phyloP scores from a whole-genome alignment of 2,797 vertebrate genomes.

The Chrysocyon brachyurus region DNA sequence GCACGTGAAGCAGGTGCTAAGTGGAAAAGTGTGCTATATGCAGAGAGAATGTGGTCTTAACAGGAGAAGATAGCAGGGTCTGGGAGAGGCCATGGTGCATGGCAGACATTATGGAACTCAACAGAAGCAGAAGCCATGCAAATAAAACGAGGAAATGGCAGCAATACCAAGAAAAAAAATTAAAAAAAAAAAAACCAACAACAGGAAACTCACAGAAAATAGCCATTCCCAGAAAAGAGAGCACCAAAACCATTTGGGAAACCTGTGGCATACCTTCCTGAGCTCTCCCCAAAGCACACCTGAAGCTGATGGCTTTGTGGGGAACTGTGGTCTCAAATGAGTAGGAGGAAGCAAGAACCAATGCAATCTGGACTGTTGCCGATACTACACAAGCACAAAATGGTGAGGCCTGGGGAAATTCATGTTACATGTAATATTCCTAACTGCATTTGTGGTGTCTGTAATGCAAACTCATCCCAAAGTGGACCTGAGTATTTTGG shows the following conservation, averaged over 20 bases:
- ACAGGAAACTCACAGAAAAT: not conserved
- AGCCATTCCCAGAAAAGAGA: not conserved
- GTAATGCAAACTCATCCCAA: not conserved
- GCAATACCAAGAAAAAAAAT: not conserved
- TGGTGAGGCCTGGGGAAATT: not conserved
- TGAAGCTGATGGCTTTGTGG: not conserved
- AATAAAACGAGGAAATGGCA: not conserved
- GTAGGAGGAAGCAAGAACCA: not conserved
- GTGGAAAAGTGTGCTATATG: not conserved
- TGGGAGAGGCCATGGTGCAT: not conserved
- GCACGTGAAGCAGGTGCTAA: not conserved
- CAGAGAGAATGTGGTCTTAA: not conserved
- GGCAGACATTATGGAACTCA: not conserved
- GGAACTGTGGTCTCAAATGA: not conserved
- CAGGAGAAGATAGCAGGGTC: not conserved
- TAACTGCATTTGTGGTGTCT: not conserved
- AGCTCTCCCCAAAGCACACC: not conserved
- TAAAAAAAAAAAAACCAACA: not conserved
- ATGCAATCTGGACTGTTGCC: not conserved
- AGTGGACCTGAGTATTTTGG: not conserved
- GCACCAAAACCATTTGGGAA: not conserved
- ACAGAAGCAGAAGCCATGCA: not conserved
- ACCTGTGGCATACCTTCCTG: not conserved
- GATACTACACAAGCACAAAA: not conserved
- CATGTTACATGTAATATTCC: fast-evolving